Base-by-base conservation (phyloP, 2,797 vertebrate genomes). In the Centroberyx gerrardi region DNA sequence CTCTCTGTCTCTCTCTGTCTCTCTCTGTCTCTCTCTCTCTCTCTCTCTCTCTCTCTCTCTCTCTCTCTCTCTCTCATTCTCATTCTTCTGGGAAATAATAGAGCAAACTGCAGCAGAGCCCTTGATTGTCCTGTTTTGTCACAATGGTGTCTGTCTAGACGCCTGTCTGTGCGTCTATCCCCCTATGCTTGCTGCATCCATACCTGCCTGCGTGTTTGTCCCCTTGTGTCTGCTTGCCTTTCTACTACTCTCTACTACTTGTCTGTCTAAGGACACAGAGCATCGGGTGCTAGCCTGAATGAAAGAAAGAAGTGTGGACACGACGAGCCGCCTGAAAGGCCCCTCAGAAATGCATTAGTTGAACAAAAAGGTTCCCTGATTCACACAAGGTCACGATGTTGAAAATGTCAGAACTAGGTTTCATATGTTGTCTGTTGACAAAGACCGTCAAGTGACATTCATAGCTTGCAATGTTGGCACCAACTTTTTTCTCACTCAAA, bases 241-340 rank as follows among this genome's bases (percentile, higher is more conserved):
- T 36, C 51, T 17, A 18, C 54, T 29, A 52, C 22, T 63, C 53
- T 52, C 51, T 38, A 29, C 28, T 14, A 14, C 70, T 62, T 73
- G 36, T 68, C 72, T 38, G 18, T 79, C 49, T 44, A 46, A 29
- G 36, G 38, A 82, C 68, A 58, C n/a, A 2, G 46, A 22, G 82
- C 72, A 74, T 81, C 87, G 86, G 86, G 82, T 90, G 86, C 62
- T 51, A 46, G 29, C 12, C 27, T 59, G 61, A 61, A 53, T 5
- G 44, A 46, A 46, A 5, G 22, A 22, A 28, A 40, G 40, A 44
- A 46, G 13, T 29, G 60, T 28, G 28, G 15, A 27, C 2, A 13
- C 18, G 10, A 62, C 42, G 13, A 13, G 15, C 29, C 9, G 15
- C 14, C 4, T 15, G 44, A 46, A 46, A 14, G 15, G 17, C 55